Evolutionary conservation across 2,888 invertebrate genomes (phyloP), one percentile per base, ranked within the genome.

Genomic region (Tetranychus truncatus): DNA sequence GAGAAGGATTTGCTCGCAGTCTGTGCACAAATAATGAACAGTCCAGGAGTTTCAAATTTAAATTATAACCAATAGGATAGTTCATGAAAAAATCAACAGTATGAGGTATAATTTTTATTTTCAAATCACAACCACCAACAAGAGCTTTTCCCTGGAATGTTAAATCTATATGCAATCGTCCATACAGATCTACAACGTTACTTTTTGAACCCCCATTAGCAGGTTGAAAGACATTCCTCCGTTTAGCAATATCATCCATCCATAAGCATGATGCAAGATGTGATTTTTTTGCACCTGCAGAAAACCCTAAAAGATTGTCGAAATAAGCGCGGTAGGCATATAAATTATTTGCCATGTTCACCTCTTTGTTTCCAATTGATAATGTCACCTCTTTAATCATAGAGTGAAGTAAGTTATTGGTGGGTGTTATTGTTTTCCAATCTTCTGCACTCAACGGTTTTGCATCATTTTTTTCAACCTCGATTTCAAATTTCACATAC

Each of bases 11-110:
- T 3, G 79, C 66, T 18, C 74, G 45, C 4, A 78, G 77, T 72
- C 77, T 77, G 15, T 79, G 15, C 8, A 81, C 77, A 73, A 76
- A 76, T 20, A 81, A 75, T 20, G 76, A 75, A 8, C 77, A 77
- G 15, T 79, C 77, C 6, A 78, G n/a, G 11, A 80, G 66, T 18
- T 77, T 74, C 3, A 79, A 74, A 76, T 78, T 79, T 44, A 69
- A 77, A 7, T 45, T 67, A 1, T 21, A 21, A 21, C 21, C 21
- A 1, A 1, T 1, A 21, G 21, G 21, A 1, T 21, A 21, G 21
- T 21, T 21, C 21, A 21, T 21, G 21, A 21, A 21, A 21, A 21
- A 21, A 21, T 21, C 21, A 21, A 21, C 1, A 1, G 1, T 21
- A 1, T 21, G 21, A 1, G 21, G 21, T 21, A 11, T 72, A 3